Evolutionary conservation across 2,888 invertebrate species (phyloP).

Genomic region (Ophonus ardosiacus): DNA sequence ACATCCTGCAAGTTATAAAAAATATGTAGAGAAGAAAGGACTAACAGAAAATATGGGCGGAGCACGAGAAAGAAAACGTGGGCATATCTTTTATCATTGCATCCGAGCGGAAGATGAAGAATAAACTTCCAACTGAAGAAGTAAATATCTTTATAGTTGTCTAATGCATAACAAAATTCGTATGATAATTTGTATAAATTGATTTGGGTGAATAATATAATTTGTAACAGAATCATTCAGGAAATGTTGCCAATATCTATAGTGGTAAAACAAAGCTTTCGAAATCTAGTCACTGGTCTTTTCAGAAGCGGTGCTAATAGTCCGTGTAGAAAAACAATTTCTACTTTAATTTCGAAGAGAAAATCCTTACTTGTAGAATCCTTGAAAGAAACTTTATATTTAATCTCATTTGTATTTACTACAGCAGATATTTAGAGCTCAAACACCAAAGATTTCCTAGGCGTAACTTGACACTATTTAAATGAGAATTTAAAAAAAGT

Average conservation of each 20-base stretch:
- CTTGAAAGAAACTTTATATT: not conserved
- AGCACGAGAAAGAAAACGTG: not conserved
- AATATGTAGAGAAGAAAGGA: not conserved
- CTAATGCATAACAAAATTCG: not conserved
- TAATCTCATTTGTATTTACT: not conserved
- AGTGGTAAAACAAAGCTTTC: conserved; percentile 15
- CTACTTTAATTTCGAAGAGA: not conserved
- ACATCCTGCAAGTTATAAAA: not conserved
- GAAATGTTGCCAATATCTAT: not conserved
- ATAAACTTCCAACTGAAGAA: not conserved
- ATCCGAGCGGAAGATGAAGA: not conserved
- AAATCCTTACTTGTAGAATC: not conserved
- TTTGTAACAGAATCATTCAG: not conserved
- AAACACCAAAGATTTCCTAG: not conserved
- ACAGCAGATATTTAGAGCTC: conserved; percentile 6
- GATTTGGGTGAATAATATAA: not conserved
- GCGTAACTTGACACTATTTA: too few relatives aligned
- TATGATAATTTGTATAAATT: not conserved
- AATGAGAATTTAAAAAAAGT: conserved; percentile 3
- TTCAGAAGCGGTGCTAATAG: not conserved
- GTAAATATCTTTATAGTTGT: not conserved
- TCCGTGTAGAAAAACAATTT: not conserved
- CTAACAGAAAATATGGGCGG: not conserved
- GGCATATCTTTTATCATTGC: not conserved
- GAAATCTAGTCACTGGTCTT: not conserved